Conservation (phyloP, 2,113 vertebrate species). For the Oryzias curvinotus region DNA sequence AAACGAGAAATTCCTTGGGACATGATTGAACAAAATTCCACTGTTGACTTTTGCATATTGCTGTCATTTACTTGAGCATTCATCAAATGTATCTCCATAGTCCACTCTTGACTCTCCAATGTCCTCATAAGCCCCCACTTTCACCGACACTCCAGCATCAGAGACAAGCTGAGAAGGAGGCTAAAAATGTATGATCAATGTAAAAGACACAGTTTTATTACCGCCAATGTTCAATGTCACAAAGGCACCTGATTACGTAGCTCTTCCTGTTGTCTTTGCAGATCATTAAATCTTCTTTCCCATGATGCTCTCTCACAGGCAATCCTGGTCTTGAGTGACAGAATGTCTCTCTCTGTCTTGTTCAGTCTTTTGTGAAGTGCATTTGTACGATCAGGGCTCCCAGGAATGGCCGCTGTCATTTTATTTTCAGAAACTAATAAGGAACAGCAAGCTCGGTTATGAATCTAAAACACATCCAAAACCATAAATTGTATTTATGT, state of each 20-base stretch:
- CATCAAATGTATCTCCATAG: conserved; percentile 48
- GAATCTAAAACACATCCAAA: not conserved
- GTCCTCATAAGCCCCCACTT: conserved; percentile 15
- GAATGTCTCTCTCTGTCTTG: conserved; percentile 76
- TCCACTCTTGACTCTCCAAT: conserved; percentile 36
- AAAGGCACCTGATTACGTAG: conserved; percentile 70
- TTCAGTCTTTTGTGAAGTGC: conserved; percentile 70
- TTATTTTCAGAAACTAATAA: conserved; percentile 40
- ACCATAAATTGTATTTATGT: too few relatives aligned
- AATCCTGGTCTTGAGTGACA: conserved; percentile 78
- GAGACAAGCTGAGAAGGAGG: conserved; percentile 50
- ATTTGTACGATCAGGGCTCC: conserved; percentile 46
- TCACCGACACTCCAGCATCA: conserved; percentile 42
- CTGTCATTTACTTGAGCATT: conserved; percentile 51
- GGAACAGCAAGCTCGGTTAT: not conserved
- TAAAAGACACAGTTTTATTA: not conserved
- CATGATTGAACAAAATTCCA: conserved; percentile 1
- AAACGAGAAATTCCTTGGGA: conserved; percentile 13
- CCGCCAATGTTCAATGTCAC: not conserved
- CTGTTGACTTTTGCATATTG: not conserved
- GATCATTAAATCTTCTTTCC: conserved; percentile 79
- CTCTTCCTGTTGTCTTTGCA: conserved; percentile 77
- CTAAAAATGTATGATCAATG: not conserved
- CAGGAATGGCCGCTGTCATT: conserved; percentile 31
- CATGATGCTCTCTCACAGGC: conserved; percentile 79